Evolutionary conservation across 2,888 invertebrate genomes (phyloP).

Genomic region (Parochlus steinenii): DNA sequence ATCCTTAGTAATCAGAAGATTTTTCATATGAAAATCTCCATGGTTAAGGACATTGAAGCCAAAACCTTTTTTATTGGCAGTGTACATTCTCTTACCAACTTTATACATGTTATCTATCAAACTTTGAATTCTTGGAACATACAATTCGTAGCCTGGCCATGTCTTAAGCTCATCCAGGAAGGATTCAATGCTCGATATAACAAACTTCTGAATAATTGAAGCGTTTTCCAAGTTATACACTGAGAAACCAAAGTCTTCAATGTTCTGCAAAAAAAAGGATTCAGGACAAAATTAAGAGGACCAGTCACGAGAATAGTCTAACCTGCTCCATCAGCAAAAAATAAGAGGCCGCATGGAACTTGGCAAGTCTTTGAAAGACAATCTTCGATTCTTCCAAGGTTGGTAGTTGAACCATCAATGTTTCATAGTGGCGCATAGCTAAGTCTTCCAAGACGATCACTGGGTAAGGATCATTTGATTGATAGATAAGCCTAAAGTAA

Average conservation of each 20-base stretch:
- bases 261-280: too few species aligned
- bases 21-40: constrained; percentile 5
- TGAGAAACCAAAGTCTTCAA: constrained; percentile 3
- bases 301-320: background rate
- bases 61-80: background rate
- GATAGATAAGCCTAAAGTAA: constrained; percentile 2
- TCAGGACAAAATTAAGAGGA: too few species aligned
- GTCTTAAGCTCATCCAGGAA: constrained; percentile 1
- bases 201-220: background rate
- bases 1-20: background rate
- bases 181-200: background rate
- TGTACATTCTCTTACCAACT: background rate
- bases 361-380: constrained; percentile 2
- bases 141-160: constrained; percentile 1
- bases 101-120: background rate
- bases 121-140: background rate
- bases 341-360: constrained; percentile 2
- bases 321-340: background rate
- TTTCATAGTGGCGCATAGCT: background rate
- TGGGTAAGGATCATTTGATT: background rate
- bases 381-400: constrained; percentile 1
- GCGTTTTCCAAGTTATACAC: background rate
- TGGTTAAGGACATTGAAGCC: constrained; percentile 6
- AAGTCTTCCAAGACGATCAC: constrained; percentile 7
- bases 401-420: background rate